phyloP scores from a whole-genome alignment of 1,140 invertebrate genomes.

The Liolophura sinensis region DNA sequence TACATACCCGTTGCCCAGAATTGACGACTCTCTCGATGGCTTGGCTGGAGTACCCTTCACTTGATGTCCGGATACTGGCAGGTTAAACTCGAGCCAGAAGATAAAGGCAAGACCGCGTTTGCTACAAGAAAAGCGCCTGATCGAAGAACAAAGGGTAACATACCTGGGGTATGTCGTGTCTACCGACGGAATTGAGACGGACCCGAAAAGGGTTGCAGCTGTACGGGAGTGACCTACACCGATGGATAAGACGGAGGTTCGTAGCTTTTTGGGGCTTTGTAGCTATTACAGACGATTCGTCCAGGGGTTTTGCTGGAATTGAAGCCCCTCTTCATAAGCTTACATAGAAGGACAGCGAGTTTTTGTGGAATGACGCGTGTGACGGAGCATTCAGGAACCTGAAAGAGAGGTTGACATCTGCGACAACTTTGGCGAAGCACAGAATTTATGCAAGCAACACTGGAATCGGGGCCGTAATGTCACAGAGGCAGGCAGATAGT shows the following conservation, averaged over 20 bases:
- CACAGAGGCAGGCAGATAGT: constrained; percentile 21
- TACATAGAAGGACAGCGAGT: constrained; percentile 17
- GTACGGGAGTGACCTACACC: constrained; percentile 18
- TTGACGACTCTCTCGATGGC: constrained; percentile 56
- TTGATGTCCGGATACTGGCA: constrained; percentile 61
- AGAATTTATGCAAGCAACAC: constrained; percentile 30
- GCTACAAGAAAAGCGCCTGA: constrained; percentile 26
- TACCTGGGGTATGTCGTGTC: constrained; percentile 24
- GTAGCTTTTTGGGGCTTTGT: constrained; percentile 23
- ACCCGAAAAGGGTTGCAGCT: constrained; percentile 13
- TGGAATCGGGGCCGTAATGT: constrained; percentile 38
- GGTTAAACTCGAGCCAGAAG: constrained; percentile 37
- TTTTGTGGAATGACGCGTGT: constrained; percentile 20
- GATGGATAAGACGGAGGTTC: constrained; percentile 9
- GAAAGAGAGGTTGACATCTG: constrained; percentile 15
- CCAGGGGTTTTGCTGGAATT: constrained; percentile 16
- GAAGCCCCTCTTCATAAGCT: constrained; percentile 22
- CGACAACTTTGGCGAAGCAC: constrained; percentile 34
- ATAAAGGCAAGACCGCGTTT: constrained; percentile 31
- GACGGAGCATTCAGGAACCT: constrained; percentile 17
- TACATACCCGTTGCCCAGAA: constrained; percentile 61
- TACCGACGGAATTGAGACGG: constrained; percentile 10
- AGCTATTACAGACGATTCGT: constrained; percentile 20
- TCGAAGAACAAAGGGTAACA: constrained; percentile 19
- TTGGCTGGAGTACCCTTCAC: constrained; percentile 57